Evolutionary conservation across 35 echinoderm and acorn worm species (phyloP).

Genomic region (Apostichopus californicus): DNA sequence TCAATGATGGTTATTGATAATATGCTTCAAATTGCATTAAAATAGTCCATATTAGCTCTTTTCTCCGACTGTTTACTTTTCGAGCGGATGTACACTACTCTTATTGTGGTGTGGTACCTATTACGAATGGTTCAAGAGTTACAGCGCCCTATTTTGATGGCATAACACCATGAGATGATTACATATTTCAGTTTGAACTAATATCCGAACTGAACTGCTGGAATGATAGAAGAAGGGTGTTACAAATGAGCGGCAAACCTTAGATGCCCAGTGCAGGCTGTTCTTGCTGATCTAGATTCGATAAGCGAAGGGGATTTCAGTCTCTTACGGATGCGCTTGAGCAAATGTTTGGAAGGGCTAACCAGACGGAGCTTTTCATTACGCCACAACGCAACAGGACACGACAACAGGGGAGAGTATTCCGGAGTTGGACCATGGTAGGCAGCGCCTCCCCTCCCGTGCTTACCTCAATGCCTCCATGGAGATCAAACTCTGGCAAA

Average conservation of each 20-base stretch:
- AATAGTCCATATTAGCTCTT: no score
- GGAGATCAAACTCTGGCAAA: constrained; percentile 20
- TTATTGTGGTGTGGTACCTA: no score
- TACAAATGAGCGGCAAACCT: neutral
- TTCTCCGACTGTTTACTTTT: no score
- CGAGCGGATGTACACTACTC: no score
- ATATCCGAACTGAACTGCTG: constrained; percentile 58
- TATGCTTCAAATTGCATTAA: no score
- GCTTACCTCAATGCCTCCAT: constrained; percentile 6
- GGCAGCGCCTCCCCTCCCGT: neutral
- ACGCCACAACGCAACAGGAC: neutral
- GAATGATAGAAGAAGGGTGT: constrained; percentile 26
- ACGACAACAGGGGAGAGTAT: neutral
- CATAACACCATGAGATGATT: constrained; percentile 8
- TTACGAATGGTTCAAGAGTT: no score
- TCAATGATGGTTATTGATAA: no score
- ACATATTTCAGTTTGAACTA: constrained; percentile 58
- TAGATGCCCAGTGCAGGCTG: constrained; percentile 29
- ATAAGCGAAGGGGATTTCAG: no score
- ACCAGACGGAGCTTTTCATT: constrained; percentile 33
- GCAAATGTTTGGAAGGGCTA: constrained; percentile 14
- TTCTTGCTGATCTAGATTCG: constrained; percentile 53
- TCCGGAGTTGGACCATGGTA: constrained; percentile 5
- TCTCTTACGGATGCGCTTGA: neutral
- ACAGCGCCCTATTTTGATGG: neutral